These are phyloP conservation scores for Takifugu ocellatus DNA, from an alignment of 2,797 vertebrate species.

Conservation along the genomic window DNA sequence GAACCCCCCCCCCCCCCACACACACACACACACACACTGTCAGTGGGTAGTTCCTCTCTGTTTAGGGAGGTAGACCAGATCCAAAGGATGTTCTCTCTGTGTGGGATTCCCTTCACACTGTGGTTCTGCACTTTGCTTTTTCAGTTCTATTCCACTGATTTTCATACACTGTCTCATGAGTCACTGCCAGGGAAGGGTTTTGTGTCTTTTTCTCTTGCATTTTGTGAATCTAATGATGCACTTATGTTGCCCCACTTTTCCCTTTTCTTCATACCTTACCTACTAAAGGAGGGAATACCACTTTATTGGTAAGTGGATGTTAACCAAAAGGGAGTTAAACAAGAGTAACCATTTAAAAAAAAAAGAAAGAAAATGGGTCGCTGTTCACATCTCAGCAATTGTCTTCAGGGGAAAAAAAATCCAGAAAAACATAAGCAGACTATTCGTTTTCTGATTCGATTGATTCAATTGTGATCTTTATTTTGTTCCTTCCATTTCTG, in stretches of 20 bases:
- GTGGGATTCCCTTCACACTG: slow-evolving; percentile 71
- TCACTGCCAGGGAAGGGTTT: slow-evolving; percentile 89
- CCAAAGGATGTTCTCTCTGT: slow-evolving; percentile 59
- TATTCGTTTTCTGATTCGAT: slow-evolving; percentile 92
- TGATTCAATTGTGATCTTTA: slow-evolving; percentile 96
- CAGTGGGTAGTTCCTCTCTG: slow-evolving; percentile 29
- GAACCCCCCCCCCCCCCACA: slow-evolving; percentile 17
- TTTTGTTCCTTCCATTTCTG: slow-evolving; percentile 93
- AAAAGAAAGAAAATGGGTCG: slow-evolving; percentile 90
- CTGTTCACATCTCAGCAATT: slow-evolving; percentile 97
- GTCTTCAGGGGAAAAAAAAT: slow-evolving; percentile 92
- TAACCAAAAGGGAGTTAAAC: slow-evolving; percentile 99
- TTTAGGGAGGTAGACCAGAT: slow-evolving; percentile 38
- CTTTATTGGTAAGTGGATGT: slow-evolving; percentile 99
- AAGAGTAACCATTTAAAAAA: slow-evolving; percentile 84
- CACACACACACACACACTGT: too few relatives aligned
- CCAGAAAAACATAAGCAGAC: slow-evolving; percentile 86
- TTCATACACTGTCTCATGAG: slow-evolving; percentile 82
- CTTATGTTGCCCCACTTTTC: slow-evolving; percentile 99
- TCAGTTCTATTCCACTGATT: slow-evolving; percentile 75
- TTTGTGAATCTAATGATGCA: slow-evolving; percentile 99
- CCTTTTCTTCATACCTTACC: slow-evolving; percentile 99
- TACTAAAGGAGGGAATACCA: slow-evolving; percentile 99
- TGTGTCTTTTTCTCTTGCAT: slow-evolving; percentile 99
- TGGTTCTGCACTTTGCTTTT: slow-evolving; percentile 71